phyloP scores from a whole-genome alignment of 1,140 invertebrate genomes.

The Marisa cornuarietis region DNA sequence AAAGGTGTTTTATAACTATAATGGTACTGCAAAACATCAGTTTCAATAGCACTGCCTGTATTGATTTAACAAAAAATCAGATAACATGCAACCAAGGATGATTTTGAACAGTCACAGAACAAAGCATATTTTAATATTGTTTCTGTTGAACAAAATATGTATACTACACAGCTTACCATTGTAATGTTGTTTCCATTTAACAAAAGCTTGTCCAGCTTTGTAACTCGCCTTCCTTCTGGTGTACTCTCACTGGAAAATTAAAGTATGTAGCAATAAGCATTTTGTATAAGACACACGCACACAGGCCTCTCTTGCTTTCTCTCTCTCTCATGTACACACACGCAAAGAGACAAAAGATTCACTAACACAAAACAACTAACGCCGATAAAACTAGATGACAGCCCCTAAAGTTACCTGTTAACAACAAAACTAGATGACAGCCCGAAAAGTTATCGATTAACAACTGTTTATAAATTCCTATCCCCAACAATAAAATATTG shows the following conservation, averaged over 20 bases:
- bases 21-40: background rate
- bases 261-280: background rate
- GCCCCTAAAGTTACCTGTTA: too few relatives aligned
- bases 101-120: too few relatives aligned
- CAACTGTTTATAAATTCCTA: too few relatives aligned
- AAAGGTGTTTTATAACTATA: background rate
- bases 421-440: background rate
- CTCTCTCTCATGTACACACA: background rate
- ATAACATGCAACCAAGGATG: background rate
- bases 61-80: background rate
- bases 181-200: slow-evolving; percentile 99
- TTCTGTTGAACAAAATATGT: background rate
- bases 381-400: background rate
- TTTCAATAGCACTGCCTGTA: background rate
- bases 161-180: slow-evolving; percentile 76
- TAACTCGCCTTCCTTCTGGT: slow-evolving; percentile 93
- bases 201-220: slow-evolving; percentile 97
- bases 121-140: background rate
- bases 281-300: background rate
- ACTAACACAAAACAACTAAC: background rate
- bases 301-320: background rate
- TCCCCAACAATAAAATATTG: too few relatives aligned
- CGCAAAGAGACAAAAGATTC: background rate
- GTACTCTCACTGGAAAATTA: slow-evolving; percentile 80
- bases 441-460: too few relatives aligned